Base-by-base conservation (phyloP, 1,140 invertebrate species). In the Ceratitis capitata region DNA sequence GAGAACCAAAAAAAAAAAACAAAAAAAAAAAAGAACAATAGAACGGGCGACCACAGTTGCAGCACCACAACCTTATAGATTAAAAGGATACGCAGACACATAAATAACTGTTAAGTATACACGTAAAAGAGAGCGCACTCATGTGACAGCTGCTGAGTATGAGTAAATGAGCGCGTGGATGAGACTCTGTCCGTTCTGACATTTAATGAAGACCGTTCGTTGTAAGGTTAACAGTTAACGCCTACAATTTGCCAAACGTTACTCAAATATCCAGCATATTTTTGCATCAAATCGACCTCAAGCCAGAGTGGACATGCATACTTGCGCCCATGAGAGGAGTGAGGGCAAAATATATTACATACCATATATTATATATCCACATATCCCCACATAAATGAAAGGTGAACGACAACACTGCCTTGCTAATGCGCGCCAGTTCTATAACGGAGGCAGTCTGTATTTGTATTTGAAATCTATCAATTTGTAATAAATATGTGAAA, bases 211-310 rank as follows among this genome's bases (percentile, higher is more conserved):
- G 39, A 45, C n/a, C 69, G 9, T 47, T 78, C 69, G 9, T 47
- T 78, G 69, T 45, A 45, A n/a, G 10, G 39, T 42, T 45, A 78
- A 42, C 69, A 39, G 39, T 42, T 45, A 78, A 42, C 69, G 69
- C 69, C 69, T 45, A 78, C 69, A 35, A 78, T 47, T 9, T 42
- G 16, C 14, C 39, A 26, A 78, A 26, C n/a, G 56, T 61, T 7
- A 61, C 23, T 78, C 45, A 78, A 42, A 78, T 45, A 9, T 19
- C 7, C 32, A 26, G 39, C 19, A 78, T 78, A 78, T 78, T 78
- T 78, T 78, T 78, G n/a, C 39, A 78, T 14, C 45, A 45, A 78
- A 78, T 78, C 23, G 69, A 78, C 69, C 69, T 78, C 4, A 78
- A 47, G n/a, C 45, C 35, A 26, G 16, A 47, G 45, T 6, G 45